Conservation (phyloP, 2,797 vertebrate species). For the Adrianichthys oophorus region DNA sequence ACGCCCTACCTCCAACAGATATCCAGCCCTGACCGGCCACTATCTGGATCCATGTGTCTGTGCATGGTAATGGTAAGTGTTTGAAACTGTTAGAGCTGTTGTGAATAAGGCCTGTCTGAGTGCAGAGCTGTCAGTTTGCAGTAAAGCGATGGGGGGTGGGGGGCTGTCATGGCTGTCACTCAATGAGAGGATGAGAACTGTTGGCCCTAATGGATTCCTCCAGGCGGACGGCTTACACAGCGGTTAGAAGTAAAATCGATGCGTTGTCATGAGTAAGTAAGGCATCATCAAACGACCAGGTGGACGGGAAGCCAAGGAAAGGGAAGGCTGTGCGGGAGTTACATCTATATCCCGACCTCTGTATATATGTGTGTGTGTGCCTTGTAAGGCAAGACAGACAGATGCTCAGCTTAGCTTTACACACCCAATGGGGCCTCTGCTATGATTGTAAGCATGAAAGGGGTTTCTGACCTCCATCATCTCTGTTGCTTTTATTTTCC, state of each 20-base stretch:
- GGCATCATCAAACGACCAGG: constrained; percentile 88
- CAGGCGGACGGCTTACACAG: constrained; percentile 91
- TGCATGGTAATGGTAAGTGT: constrained; percentile 94
- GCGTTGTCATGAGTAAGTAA: constrained; percentile 94
- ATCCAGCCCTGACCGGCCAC: constrained; percentile 32
- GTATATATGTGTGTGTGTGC: constrained; percentile 12
- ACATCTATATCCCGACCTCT: constrained; percentile 75
- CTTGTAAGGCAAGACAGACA: constrained; percentile 78
- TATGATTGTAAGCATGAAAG: constrained; percentile 79
- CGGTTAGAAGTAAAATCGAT: constrained; percentile 96
- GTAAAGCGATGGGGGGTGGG: constrained; percentile 82
- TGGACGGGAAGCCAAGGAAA: constrained; percentile 79
- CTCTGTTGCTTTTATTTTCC: constrained; percentile 75
- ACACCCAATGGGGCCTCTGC: constrained; percentile 73
- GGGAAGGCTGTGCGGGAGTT: constrained; percentile 65
- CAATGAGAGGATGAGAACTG: constrained; percentile 93
- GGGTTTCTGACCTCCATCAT: constrained; percentile 78
- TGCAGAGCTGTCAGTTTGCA: constrained; percentile 90
- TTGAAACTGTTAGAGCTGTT: constrained; percentile 96
- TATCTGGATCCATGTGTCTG: constrained; percentile 75
- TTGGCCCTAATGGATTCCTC: constrained; percentile 98
- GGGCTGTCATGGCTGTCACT: constrained; percentile 97
- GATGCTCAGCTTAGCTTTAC: constrained; percentile 75
- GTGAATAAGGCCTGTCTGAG: constrained; percentile 92
- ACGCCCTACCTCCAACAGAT: constrained; percentile 28